Evolutionary conservation across 2,113 vertebrate species (phyloP), one percentile per base, ranked within the genome.

Genomic region (Platysteira castanea): DNA sequence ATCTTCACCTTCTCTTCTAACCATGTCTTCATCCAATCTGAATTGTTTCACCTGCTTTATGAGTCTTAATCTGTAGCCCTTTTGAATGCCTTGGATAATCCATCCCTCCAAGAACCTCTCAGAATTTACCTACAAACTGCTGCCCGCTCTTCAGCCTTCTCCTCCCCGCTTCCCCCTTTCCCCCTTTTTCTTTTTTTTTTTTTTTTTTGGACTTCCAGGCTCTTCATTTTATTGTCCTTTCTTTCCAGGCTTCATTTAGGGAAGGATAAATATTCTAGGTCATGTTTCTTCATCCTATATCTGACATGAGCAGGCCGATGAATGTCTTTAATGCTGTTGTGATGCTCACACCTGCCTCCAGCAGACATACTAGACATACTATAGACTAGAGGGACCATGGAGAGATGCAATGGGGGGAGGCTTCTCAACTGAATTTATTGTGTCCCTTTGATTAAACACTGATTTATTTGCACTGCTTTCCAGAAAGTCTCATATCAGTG

Each of bases 91-190:
- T 84, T 44, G 44, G 42, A 37, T 68, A 84, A 70, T 26, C 59
- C 84, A 17, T 22, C 10, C 24, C 9, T 81, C 19, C 35, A 73
- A 57, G 20, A 90, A 77, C 9, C 7, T 73, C 39, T 71, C 33
- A n/a, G 39, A 87, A 78, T 70, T 67, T 71, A 56, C 22, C 19
- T 56, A n/a, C 13, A 44, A 31, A 42, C 53, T 0, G 0, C 39
- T 53, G 12, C 7, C 5, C 0, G 0, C 28, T 9, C 19, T 60
- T 39, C 19, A 28, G n/a, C 44, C 22, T 6, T 39, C 17, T 67
- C 44, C 33, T 44, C 22, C 46, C 4, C 0, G 6, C 16, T 6
- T 4, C 3, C 2, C 1, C 15, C 47, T 37, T 70, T 41, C 15
- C n/a, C n/a, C n/a, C n/a, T n/a, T n/a, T n/a, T n/a, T n/a, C n/a